Evolutionary conservation across 2,113 vertebrate genomes (phyloP).

Genomic region (Apus apus): DNA sequence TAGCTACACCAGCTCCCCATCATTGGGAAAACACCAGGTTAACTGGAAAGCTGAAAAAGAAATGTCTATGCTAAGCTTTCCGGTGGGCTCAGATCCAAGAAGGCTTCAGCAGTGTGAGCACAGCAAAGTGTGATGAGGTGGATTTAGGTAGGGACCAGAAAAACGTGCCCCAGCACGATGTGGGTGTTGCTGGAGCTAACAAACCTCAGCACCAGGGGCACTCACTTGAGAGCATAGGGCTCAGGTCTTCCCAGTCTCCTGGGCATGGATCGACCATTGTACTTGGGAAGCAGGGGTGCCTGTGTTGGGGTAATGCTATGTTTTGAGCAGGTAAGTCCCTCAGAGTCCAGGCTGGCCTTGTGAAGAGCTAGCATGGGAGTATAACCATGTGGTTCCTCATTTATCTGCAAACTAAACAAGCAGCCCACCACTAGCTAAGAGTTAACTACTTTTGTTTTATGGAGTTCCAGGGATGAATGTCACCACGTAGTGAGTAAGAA

Average conservation of each 20-base stretch:
- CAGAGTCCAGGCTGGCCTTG: background rate
- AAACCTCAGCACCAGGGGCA: background rate
- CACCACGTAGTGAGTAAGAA: background rate
- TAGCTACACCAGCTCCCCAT: background rate
- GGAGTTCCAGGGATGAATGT: background rate
- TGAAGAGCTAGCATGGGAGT: background rate
- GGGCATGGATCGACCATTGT: background rate
- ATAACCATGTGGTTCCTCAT: background rate
- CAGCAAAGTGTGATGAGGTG: fast-evolving
- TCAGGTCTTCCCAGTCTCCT: background rate
- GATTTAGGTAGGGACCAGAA: background rate
- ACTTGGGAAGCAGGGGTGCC: background rate
- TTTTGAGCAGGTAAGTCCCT: background rate
- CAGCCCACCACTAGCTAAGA: background rate
- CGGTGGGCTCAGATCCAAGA: background rate
- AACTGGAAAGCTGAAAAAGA: background rate
- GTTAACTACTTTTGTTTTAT: background rate
- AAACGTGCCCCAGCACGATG: fast-evolving
- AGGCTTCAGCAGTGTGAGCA: background rate
- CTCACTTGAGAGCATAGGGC: background rate
- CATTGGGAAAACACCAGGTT: background rate
- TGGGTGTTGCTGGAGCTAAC: background rate
- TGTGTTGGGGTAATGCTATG: fast-evolving
- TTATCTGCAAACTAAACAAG: background rate
- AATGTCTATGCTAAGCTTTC: background rate